Conservation (phyloP, 2,113 vertebrate species). For the Rhea americana region DNA sequence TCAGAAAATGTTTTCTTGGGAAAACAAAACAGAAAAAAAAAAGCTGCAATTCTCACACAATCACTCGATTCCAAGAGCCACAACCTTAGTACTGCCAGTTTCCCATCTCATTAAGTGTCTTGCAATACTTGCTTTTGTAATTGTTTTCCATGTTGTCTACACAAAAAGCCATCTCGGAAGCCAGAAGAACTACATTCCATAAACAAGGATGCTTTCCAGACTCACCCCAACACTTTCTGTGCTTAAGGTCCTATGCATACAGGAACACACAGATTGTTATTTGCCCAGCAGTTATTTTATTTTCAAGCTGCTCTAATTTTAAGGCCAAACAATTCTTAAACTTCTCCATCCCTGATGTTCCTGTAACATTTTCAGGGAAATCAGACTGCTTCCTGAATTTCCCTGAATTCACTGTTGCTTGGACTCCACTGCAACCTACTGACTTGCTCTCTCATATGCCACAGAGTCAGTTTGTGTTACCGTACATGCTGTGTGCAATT, state of each 20-base stretch:
- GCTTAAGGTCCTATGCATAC: conserved; percentile 6
- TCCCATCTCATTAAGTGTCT: conserved; percentile 55
- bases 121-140: conserved; percentile 66
- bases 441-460: not conserved
- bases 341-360: not conserved
- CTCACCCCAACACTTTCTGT: conserved; percentile 32
- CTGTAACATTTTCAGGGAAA: not conserved
- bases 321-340: not conserved
- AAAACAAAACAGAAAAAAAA: conserved; percentile 11
- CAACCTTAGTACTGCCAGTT: not conserved
- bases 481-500: not conserved
- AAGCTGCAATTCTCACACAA: not conserved
- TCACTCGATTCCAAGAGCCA: not conserved
- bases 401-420: not conserved
- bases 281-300: not conserved
- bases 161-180: conserved; percentile 16
- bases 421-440: not conserved
- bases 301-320: not conserved
- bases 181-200: conserved; percentile 58
- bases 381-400: not conserved
- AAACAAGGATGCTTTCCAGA: conserved; percentile 42
- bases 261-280: not conserved
- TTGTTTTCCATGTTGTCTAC: conserved; percentile 45
- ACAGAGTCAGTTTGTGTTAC: not conserved
- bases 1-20: not conserved